These are phyloP conservation scores for Teleiodes luculella DNA, from an alignment of 2,888 invertebrate species.

Conservation along the genomic window DNA sequence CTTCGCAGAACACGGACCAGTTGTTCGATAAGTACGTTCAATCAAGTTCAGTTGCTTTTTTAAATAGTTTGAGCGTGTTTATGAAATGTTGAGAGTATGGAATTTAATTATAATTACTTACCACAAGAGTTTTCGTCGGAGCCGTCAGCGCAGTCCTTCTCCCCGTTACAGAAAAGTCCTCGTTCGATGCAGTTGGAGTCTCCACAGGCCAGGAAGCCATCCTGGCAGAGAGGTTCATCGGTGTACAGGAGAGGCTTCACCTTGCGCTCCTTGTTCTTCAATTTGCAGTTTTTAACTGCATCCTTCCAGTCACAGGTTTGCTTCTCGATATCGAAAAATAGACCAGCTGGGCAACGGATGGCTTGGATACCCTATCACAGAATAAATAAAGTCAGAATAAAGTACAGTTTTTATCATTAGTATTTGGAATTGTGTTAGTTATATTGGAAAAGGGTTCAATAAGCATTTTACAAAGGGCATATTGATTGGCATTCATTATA, in stretches of 20 bases:
- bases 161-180: constrained; percentile 95
- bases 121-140: constrained; percentile 95
- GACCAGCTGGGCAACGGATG: constrained; percentile 93
- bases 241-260: constrained; percentile 92
- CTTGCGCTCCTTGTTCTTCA: constrained; percentile 93
- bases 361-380: constrained; percentile 89
- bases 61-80: neutral
- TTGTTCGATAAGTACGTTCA: constrained; percentile 42
- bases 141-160: constrained; percentile 91
- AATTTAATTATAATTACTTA: constrained; percentile 81
- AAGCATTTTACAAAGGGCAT: neutral
- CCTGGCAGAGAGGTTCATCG: constrained; percentile 93
- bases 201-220: constrained; percentile 92
- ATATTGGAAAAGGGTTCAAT: too few relatives aligned
- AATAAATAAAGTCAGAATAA: constrained; percentile 21
- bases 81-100: neutral
- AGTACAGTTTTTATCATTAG: too few relatives aligned
- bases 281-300: constrained; percentile 94
- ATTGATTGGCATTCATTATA: neutral
- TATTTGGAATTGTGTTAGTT: too few relatives aligned
- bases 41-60: constrained; percentile 48
- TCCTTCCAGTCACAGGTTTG: constrained; percentile 97
- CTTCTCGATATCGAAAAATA: constrained; percentile 95
- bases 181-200: constrained; percentile 92
- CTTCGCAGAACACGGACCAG: constrained; percentile 39